Conservation (phyloP, 1,140 invertebrate genomes). For the Brachionus sp. region DNA sequence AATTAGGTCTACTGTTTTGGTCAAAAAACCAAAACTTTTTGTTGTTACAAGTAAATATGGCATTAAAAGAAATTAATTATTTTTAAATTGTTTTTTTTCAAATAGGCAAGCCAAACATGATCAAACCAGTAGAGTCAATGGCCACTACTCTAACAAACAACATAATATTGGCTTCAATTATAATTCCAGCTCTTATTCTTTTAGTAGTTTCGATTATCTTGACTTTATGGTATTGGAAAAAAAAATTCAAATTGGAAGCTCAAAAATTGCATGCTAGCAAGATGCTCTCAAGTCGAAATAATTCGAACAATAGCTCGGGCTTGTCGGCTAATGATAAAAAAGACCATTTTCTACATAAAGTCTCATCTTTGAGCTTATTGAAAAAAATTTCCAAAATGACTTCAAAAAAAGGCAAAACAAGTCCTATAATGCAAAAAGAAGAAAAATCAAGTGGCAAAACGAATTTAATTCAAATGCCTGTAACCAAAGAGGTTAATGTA, state of each 20-base stretch:
- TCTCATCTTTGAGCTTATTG: background rate
- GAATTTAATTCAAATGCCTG: background rate
- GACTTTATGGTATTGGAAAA: constrained; percentile 32
- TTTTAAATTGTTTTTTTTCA: background rate
- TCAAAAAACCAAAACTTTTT: constrained; percentile 32
- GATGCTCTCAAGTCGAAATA: background rate
- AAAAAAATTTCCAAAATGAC: background rate
- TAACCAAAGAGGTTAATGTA: background rate
- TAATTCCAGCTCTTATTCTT: background rate
- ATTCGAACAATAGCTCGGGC: background rate
- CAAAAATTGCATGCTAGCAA: background rate
- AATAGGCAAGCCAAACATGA: constrained; percentile 6
- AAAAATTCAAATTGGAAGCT: constrained; percentile 26
- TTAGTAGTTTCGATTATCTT: constrained; percentile 28
- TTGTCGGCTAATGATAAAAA: background rate
- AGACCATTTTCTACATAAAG: constrained; percentile 6
- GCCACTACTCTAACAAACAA: background rate
- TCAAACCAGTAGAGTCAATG: background rate
- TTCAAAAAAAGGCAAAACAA: background rate
- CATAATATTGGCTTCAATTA: constrained; percentile 13
- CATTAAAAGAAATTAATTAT: background rate
- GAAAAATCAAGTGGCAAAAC: background rate
- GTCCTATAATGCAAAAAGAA: constrained; percentile 11
- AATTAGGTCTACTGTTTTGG: background rate
- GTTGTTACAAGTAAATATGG: constrained; percentile 28